Evolutionary conservation across 2,113 vertebrate genomes (phyloP).

Genomic region (Daubentonia madagascariensis): DNA sequence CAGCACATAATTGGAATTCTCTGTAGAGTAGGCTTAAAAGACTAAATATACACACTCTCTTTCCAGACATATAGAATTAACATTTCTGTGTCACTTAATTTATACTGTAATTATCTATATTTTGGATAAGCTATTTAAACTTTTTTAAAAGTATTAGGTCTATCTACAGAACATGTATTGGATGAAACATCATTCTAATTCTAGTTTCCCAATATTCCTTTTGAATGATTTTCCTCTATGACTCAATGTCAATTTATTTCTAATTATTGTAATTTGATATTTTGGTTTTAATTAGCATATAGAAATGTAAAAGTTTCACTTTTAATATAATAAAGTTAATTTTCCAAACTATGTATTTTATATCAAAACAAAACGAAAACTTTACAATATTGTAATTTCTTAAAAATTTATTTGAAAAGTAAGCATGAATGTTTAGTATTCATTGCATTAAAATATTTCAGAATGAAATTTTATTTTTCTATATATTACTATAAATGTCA

Average conservation of each 20-base stretch:
- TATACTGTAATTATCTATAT: background rate
- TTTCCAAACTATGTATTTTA: background rate
- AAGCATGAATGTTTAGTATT: background rate
- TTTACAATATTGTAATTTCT: background rate
- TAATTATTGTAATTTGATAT: background rate
- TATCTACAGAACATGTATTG: background rate
- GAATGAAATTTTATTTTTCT: background rate
- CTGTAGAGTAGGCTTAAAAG: accelerated
- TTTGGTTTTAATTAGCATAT: conserved; percentile 9
- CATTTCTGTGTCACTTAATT: background rate
- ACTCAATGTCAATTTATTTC: conserved; percentile 11
- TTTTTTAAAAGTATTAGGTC: background rate
- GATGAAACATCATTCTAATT: background rate
- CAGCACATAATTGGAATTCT: background rate
- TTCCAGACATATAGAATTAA: background rate
- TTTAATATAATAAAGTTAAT: conserved; percentile 45
- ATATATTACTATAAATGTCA: background rate
- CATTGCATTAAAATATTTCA: background rate
- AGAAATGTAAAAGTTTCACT: background rate
- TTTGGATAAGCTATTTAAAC: background rate
- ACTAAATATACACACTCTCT: background rate
- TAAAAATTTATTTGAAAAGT: background rate
- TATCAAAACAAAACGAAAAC: background rate
- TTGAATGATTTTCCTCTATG: background rate
- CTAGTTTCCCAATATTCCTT: background rate